Evolutionary conservation across 2,797 vertebrate genomes (phyloP).

Genomic region (Gymnoscopelus braueri): DNA sequence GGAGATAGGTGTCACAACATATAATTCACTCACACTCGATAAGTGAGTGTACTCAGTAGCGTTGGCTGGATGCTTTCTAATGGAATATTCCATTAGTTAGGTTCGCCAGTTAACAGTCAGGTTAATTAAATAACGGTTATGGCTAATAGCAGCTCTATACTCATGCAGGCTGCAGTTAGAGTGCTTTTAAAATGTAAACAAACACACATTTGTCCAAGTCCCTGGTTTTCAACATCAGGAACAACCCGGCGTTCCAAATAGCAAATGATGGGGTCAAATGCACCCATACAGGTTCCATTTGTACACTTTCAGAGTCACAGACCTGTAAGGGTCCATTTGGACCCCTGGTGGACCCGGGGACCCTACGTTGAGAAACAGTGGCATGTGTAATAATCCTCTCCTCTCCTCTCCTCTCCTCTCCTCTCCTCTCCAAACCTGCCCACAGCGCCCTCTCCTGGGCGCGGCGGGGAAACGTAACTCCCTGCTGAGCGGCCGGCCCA

Average conservation of each 20-base stretch:
- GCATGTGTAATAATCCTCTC: neutral
- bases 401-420: neutral
- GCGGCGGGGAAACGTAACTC: conserved; percentile 90
- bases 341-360: no score
- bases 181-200: no score
- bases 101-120: no score
- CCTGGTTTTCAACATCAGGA: no score
- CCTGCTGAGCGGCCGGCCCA: conserved; percentile 92
- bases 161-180: neutral
- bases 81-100: conserved; percentile 53
- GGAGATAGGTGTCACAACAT: no score
- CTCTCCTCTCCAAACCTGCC: neutral
- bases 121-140: conserved; percentile 4
- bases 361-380: no score
- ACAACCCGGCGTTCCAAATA: no score
- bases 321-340: no score
- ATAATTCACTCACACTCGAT: no score
- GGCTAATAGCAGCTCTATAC: neutral
- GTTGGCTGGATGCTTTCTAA: conserved; percentile 40
- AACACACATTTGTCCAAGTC: neutral
- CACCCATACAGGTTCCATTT: no score
- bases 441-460: conserved; percentile 85
- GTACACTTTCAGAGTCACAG: no score
- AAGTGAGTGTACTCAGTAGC: neutral
- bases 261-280: no score